Conservation (phyloP, 2,113 vertebrate genomes). For the Microtus ochrogaster region DNA sequence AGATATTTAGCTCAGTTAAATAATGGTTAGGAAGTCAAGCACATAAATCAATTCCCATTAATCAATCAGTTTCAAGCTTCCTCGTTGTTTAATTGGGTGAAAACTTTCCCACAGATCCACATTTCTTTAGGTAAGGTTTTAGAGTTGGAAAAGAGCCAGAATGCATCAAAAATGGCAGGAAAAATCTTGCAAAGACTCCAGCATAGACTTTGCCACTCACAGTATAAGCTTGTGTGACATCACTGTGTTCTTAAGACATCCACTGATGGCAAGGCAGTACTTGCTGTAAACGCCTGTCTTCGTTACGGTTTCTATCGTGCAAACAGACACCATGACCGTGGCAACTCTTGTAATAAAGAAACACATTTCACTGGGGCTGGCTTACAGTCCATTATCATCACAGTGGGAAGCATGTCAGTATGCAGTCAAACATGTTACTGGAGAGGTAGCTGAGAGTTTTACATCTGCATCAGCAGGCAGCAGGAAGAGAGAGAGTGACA, state of each 20-base stretch:
- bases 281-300: neutral
- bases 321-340: neutral
- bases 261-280: neutral
- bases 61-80: constrained; percentile 42
- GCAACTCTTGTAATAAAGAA: neutral
- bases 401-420: neutral
- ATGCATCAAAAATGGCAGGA: neutral
- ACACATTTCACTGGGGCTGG: neutral
- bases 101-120: neutral
- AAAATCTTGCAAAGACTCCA: constrained; percentile 38
- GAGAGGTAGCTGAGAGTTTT: neutral
- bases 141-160: constrained; percentile 38
- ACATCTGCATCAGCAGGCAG: neutral
- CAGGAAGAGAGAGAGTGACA: neutral
- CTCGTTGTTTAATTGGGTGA: constrained; percentile 56
- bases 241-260: constrained; percentile 58
- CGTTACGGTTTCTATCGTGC: neutral
- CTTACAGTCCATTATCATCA: neutral
- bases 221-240: constrained; percentile 5
- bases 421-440: neutral
- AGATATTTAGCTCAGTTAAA: constrained; percentile 4
- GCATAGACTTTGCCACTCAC: neutral
- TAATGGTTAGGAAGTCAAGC: constrained; percentile 31
- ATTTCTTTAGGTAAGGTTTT: constrained; percentile 27
- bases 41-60: constrained; percentile 39